Evolutionary conservation across 2,797 vertebrate species (phyloP).

Genomic region (Chloroceryle inda): DNA sequence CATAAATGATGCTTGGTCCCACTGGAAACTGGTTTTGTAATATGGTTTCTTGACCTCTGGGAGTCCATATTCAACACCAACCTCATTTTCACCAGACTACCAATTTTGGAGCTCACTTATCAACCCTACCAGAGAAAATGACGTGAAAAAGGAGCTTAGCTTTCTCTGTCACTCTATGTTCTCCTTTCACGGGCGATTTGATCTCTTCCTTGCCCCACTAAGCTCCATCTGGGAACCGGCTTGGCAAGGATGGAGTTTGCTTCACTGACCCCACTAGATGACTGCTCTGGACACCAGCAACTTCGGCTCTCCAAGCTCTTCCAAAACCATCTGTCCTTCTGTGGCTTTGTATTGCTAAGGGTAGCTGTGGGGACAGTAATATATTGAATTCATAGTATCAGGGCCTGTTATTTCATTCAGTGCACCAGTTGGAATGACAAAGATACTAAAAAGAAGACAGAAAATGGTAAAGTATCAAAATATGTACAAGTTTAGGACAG

Average conservation of each 20-base stretch:
- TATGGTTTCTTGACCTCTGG: not conserved
- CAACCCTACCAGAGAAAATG: rapidly evolving
- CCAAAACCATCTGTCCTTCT: not conserved
- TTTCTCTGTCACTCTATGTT: not conserved
- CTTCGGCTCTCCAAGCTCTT: not conserved
- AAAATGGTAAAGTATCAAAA: not conserved
- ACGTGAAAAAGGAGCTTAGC: not conserved
- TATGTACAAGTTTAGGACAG: not conserved
- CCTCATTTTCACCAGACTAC: not conserved
- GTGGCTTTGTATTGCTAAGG: not conserved
- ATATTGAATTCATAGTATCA: not conserved
- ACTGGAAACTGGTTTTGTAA: not conserved
- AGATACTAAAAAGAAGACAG: not conserved
- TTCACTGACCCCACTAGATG: not conserved
- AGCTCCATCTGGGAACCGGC: rapidly evolving
- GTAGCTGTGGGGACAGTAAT: not conserved
- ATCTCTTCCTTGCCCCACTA: rapidly evolving
- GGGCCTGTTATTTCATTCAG: not conserved
- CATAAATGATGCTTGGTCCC: rapidly evolving
- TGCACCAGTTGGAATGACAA: not conserved
- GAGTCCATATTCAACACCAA: not conserved
- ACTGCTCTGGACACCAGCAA: not conserved
- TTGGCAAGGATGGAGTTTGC: not conserved
- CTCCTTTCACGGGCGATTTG: not conserved
- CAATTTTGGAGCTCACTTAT: not conserved